Evolutionary conservation across 2,888 invertebrate species (phyloP), one percentile per base, ranked within the genome.

Genomic region (Imbricaverruca yamaguchii): DNA sequence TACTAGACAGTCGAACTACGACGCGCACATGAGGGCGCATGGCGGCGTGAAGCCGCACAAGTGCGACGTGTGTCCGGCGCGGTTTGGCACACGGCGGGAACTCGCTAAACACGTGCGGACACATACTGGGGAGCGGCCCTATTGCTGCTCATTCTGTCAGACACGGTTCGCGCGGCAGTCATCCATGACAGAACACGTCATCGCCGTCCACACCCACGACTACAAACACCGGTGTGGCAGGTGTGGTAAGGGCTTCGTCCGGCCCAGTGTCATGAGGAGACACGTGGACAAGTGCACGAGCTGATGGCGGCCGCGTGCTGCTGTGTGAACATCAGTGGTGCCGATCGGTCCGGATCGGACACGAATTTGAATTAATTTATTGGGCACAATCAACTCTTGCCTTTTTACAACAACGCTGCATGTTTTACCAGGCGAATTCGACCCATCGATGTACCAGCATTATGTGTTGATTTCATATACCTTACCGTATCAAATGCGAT

Each of bases 121-220:
- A 53, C 74, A 74, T 53, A 74, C 74, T 39, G 74, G 74, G 7
- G 74, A 74, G 55, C 15, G 55, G 74, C 74, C 74, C 15, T 74
- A 53, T n/a, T 15, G 21, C 39, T 74, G 74, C 55, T 9, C 15
- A 9, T 39, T 74, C 39, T 74, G 74, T 15, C 53, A 74, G 53
- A 12, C 15, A 11, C 12, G 53, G 55, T 74, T 74, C 55, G 7
- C 53, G 8, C 53, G 15, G 1, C 8, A 53, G 15, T 15, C 53
- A 10, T 0, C 1, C 21, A 8, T 74, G 53, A 21, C 8, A 13
- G 15, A 53, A 7, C 74, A 74, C 55, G 53, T 7, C 18, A 13
- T 23, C 23, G 23, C 11, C 10, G 9, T 11, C 12, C 65, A 67
- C 65, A 67, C 65, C 9, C 65, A 67, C 23, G 65, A 67, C 65